A percentile compares a stretch with the other conserved stretches of the same genome.
phyloP scores from a whole-genome alignment of 1,140 invertebrate species.

The Pogonus chalceus region DNA sequence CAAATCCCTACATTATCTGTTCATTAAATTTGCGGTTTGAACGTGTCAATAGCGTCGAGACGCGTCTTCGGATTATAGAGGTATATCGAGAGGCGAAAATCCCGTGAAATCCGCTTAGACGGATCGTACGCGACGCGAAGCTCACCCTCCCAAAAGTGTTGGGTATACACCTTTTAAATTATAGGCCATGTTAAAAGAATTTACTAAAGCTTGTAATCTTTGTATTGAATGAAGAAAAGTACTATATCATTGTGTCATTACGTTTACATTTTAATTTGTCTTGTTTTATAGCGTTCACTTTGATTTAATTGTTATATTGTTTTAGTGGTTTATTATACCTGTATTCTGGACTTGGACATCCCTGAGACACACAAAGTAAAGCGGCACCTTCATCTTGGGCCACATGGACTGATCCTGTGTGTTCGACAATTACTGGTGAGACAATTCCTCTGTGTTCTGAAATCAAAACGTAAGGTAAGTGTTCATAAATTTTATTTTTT shows the following conservation, averaged over 20 bases:
- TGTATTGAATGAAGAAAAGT: too few relatives aligned
- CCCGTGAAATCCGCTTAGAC: background rate
- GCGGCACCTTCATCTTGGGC: constrained; percentile 65
- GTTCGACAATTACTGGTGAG: constrained; percentile 56
- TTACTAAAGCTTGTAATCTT: too few relatives aligned
- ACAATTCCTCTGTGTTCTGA: constrained; percentile 56
- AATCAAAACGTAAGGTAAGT: too few relatives aligned
- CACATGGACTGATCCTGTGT: constrained; percentile 55
- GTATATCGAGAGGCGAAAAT: background rate
- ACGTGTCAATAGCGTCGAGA: background rate
- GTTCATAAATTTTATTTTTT: too few relatives aligned
- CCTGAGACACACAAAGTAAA: constrained; percentile 60
- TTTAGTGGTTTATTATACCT: constrained; percentile 41
- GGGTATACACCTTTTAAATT: too few relatives aligned
- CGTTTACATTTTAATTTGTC: too few relatives aligned
- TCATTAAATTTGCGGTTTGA: background rate
- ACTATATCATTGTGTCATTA: too few relatives aligned
- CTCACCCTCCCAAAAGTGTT: too few relatives aligned
- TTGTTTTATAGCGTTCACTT: too few relatives aligned
- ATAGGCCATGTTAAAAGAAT: too few relatives aligned
- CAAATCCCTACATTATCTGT: background rate
- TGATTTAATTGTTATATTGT: too few relatives aligned
- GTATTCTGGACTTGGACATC: constrained; percentile 63
- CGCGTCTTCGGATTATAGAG: background rate
- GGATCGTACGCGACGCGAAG: background rate